Conservation (phyloP, 1,140 invertebrate species). For the Homarus americanus region DNA sequence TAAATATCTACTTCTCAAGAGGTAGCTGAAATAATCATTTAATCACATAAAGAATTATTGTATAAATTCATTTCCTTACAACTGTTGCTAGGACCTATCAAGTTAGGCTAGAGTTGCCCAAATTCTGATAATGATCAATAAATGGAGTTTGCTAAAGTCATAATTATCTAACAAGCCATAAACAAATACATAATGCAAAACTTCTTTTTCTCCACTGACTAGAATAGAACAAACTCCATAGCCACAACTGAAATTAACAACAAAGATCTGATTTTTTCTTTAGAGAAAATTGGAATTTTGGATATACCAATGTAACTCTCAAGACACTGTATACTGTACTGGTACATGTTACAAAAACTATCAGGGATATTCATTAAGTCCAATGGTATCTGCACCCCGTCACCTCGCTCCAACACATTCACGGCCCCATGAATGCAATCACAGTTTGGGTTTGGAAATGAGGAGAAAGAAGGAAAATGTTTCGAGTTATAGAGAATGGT, state of each 20-base stretch:
- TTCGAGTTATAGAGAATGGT: not conserved
- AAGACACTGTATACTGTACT: too few species aligned
- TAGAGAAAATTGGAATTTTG: not conserved
- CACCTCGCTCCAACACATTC: not conserved
- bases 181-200: not conserved
- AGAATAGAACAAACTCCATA: constrained; percentile 19
- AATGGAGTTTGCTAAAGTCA: not conserved
- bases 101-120: too few species aligned
- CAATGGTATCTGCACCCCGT: not conserved
- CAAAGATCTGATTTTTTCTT: not conserved
- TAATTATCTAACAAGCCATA: not conserved
- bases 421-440: not conserved
- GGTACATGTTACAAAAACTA: too few species aligned
- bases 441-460: not conserved
- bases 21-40: not conserved
- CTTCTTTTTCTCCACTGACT: constrained; percentile 1
- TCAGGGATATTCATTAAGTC: not conserved
- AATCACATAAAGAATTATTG: not conserved
- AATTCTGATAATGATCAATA: not conserved
- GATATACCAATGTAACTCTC: not conserved
- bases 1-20: constrained; percentile 8
- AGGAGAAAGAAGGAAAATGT: not conserved
- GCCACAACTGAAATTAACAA: constrained; percentile 15
- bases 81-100: not conserved
- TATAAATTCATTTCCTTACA: not conserved